These are phyloP conservation scores for Drosophila lacertosa DNA, from an alignment of 1,140 invertebrate species.

Conservation along the genomic window DNA sequence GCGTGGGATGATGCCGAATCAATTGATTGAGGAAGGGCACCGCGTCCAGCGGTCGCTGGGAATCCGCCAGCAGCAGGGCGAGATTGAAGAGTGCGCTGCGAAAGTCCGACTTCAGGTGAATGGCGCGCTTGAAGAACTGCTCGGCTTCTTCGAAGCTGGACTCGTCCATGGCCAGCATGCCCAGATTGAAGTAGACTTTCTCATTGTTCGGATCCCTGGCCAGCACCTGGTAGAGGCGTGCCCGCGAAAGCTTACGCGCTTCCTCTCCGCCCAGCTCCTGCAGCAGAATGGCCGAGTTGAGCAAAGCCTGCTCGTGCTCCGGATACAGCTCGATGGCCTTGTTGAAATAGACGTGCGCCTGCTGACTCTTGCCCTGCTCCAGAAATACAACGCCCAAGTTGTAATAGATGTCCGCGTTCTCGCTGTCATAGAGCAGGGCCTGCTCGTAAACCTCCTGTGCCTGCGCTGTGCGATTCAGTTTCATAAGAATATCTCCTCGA, in stretches of 20 bases:
- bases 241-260: constrained; percentile 90
- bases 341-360: constrained; percentile 96
- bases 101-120: constrained; percentile 93
- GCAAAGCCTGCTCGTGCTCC: constrained; percentile 96
- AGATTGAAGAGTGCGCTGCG: constrained; percentile 97
- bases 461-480: constrained; percentile 96
- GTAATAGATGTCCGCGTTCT: constrained; percentile 98
- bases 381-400: constrained; percentile 98
- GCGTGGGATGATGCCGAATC: constrained; percentile 95
- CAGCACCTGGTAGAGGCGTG: constrained; percentile 92
- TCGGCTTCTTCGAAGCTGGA: constrained; percentile 94
- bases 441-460: constrained; percentile 97
- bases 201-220: constrained; percentile 93
- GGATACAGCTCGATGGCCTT: constrained; percentile 96
- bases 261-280: constrained; percentile 94
- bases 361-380: constrained; percentile 95
- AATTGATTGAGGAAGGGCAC: constrained; percentile 96
- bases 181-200: constrained; percentile 96
- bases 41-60: constrained; percentile 94
- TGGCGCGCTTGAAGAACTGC: constrained; percentile 93
- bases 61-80: constrained; percentile 94
- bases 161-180: constrained; percentile 98
- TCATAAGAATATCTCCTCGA: constrained; percentile 97
- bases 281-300: constrained; percentile 97
- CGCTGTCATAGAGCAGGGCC: constrained; percentile 96